These are phyloP conservation scores for Agapornis canus DNA, from an alignment of 2,797 vertebrate genomes.

Conservation along the genomic window DNA sequence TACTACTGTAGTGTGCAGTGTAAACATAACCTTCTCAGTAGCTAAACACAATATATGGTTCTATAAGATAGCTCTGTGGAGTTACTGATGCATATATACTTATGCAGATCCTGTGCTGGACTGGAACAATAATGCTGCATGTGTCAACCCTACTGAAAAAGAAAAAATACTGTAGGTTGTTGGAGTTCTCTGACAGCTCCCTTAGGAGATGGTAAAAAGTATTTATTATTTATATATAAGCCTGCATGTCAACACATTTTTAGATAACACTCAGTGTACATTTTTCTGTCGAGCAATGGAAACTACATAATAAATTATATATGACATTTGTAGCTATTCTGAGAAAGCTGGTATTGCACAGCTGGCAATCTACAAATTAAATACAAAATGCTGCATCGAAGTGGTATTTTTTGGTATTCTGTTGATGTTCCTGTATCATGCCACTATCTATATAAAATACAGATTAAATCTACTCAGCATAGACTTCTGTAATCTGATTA, in stretches of 20 bases:
- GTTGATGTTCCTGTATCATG: not conserved
- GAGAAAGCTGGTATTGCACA: constrained; percentile 48
- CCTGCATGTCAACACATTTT: constrained; percentile 69
- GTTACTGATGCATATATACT: not conserved
- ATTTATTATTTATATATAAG: constrained; percentile 75
- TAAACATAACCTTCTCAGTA: not conserved
- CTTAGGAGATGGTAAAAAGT: constrained; percentile 66
- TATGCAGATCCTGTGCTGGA: not conserved
- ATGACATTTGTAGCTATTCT: constrained; percentile 70
- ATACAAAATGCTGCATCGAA: not conserved
- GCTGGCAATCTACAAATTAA: constrained; percentile 36
- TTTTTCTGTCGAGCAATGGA: constrained; percentile 64
- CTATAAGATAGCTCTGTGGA: not conserved
- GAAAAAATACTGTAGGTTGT: not conserved
- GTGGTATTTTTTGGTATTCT: not conserved
- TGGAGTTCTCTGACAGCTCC: constrained; percentile 56
- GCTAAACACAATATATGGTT: not conserved
- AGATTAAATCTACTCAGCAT: not conserved
- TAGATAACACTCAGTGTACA: constrained; percentile 47
- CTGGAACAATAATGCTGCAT: not conserved
- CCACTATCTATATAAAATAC: not conserved
- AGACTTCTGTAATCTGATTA: not conserved
- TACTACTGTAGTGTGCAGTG: not conserved
- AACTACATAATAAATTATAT: constrained; percentile 68
- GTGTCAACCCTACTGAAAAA: not conserved